Evolutionary conservation across 1,140 invertebrate species (phyloP), one percentile per base, ranked within the genome.

Genomic region (Mylabris phalerata): DNA sequence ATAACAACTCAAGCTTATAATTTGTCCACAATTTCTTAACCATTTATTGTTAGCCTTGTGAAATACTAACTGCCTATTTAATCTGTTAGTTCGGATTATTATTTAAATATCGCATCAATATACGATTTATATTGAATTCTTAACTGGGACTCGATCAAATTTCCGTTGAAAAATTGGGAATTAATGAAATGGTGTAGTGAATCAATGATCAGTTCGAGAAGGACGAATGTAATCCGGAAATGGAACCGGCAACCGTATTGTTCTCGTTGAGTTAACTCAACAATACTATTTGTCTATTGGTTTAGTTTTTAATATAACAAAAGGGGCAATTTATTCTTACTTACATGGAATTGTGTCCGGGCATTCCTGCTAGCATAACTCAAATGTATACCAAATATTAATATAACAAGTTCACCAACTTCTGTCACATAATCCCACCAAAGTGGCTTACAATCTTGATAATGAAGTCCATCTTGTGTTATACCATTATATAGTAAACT

Each of bases 391-490:
- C 91, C 92, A 67, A 92, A 90, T 38, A 84, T 74, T 1, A 95
- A 78, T 65, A 94, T 87, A 13, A 90, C 73, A 57, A 94, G 74
- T 77, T 94, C 91, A n/a, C 87, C 90, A 48, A 81, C 78, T 77
- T 93, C 89, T 26, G 91, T 92, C 52, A 93, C 89, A 73, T 91
- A 90, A 70, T 94, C 90, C 92, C 91, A 94, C 78, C 88, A 89
- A 39, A 88, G 80, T n/a, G 84, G 80, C 72, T 85, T 85, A 73
- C 90, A 93, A 39, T 82, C 79, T 59, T 79, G 61, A 77, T 85
- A 78, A 64, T 77, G 67, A 61, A 79, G 67, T 64, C 82, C 74
- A 63, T 78, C 69, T 50, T 69, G 55, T 0, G 80, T 80, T 10
- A 65, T 55, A 1, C 77, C 75, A 7, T 69, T 73, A 58, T 72